Base-by-base conservation (phyloP, 2,113 vertebrate genomes). In the Pseudorasbora parva region DNA sequence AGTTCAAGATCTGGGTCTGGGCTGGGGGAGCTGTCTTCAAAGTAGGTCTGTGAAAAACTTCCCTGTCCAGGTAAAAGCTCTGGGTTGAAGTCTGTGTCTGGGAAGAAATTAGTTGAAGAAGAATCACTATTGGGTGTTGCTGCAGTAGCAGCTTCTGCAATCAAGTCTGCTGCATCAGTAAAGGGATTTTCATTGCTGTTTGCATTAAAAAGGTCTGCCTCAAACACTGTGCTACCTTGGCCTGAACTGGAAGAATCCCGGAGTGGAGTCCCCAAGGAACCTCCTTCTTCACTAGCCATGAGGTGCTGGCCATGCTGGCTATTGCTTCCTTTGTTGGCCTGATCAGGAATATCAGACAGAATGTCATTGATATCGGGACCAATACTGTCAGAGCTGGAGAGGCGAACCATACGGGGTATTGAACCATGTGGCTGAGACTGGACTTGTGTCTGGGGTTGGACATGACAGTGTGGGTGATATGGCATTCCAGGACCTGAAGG, bases 311-410 rank as follows among this genome's bases (percentile, higher is more conserved):
- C 91, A 73, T 93, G 93, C 64, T 85, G 88, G 1, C 88, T 93
- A 8, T 92, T 57, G 78, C 91, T 83, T 60, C 94, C 94, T 90
- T 99, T 98, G 78, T 96, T 95, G 1, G 97, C 94, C 93, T 98
- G 97, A 89, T 99, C 97, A 0, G 98, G 98, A 87, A 99, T 96
- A 84, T 99, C 97, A 0, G 97, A 98, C 76, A 99, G 93, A 89
- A 99, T 98, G 88, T 99, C 98, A 30, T 96, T 99, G 80, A 99
- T 97, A 54, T 99, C 98, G 45, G 96, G 94, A 1, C 97, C 97
- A 37, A 99, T 99, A 90, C 97, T 98, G 90, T 99, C 98, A 43
- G 97, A 98, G 88, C 98, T 99, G 21, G 97, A 96, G 2, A 99
- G 96, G 11, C 97, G 96, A 56, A 96, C 96, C 91, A 97, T 97